These are phyloP conservation scores for Cheilosia impressa DNA, from an alignment of 2,888 invertebrate species.

Conservation along the genomic window DNA sequence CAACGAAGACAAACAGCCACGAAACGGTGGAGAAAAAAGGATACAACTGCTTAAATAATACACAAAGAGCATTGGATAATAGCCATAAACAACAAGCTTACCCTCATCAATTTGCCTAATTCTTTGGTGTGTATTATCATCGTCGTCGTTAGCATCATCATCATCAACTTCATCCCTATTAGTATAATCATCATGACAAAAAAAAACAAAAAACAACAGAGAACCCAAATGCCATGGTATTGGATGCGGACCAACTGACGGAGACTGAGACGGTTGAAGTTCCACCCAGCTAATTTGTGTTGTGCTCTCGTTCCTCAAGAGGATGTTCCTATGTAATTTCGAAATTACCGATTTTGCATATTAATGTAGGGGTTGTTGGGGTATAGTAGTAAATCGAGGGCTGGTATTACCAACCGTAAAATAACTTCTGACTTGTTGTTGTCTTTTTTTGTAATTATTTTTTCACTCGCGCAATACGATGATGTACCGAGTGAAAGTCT, in stretches of 20 bases:
- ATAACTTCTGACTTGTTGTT: conserved; percentile 1
- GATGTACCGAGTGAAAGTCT: not conserved
- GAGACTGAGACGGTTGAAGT: not conserved
- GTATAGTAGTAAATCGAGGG: not conserved
- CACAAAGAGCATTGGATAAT: conserved; percentile 48
- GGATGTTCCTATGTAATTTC: conserved; percentile 57
- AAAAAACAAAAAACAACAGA: conserved; percentile 1
- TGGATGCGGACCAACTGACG: not conserved
- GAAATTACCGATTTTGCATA: conserved; percentile 66
- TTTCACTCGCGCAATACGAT: not conserved
- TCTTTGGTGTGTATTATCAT: conserved; percentile 33
- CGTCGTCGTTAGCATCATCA: not conserved
- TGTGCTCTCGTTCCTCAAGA: conserved; percentile 44
- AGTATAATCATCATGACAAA: not conserved
- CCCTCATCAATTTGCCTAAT: conserved; percentile 53
- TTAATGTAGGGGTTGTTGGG: conserved; percentile 43
- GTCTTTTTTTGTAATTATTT: not conserved
- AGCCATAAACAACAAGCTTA: conserved; percentile 35
- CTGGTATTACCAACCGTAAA: not conserved
- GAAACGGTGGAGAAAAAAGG: not conserved
- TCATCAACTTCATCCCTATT: conserved; percentile 33
- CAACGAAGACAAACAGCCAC: not conserved
- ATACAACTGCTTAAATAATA: conserved; percentile 26
- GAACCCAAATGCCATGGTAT: not conserved
- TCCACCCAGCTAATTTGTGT: conserved; percentile 55